These are phyloP conservation scores for Malacosoma neustria DNA, from an alignment of 2,888 invertebrate genomes.

Conservation along the genomic window DNA sequence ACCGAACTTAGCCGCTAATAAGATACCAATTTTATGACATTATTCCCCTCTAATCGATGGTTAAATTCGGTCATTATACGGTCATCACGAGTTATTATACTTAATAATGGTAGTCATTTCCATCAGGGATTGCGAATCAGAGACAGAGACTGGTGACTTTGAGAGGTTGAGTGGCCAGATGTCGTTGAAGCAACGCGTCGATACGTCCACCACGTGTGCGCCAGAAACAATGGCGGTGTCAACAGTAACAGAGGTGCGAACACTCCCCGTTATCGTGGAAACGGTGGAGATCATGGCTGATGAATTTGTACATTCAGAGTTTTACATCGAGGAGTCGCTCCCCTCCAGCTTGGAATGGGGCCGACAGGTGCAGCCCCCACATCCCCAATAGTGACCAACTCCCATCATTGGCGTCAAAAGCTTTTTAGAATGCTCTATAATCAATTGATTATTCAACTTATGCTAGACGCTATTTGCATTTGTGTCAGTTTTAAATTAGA, in stretches of 20 bases:
- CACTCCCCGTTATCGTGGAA: slow-evolving; percentile 40
- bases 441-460: too few species aligned
- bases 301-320: slow-evolving; percentile 87
- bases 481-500: too few species aligned
- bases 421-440: too few species aligned
- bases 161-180: slow-evolving; percentile 82
- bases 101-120: neutral
- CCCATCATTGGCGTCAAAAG: too few species aligned
- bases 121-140: slow-evolving; percentile 84
- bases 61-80: too few species aligned
- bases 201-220: slow-evolving; percentile 53
- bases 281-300: slow-evolving; percentile 16
- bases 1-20: too few species aligned
- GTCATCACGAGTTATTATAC: too few species aligned
- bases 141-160: slow-evolving; percentile 88
- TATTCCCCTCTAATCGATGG: too few species aligned
- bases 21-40: too few species aligned
- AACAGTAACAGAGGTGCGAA: slow-evolving; percentile 76
- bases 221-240: slow-evolving; percentile 68
- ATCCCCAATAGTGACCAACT: too few species aligned
- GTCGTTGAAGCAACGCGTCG: slow-evolving; percentile 51
- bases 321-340: slow-evolving; percentile 92
- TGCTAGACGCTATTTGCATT: too few species aligned
- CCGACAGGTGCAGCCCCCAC: slow-evolving; percentile 57
- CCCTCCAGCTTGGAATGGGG: slow-evolving; percentile 87